phyloP scores from a whole-genome alignment of 2,888 invertebrate species.

The Trichacis sp. region DNA sequence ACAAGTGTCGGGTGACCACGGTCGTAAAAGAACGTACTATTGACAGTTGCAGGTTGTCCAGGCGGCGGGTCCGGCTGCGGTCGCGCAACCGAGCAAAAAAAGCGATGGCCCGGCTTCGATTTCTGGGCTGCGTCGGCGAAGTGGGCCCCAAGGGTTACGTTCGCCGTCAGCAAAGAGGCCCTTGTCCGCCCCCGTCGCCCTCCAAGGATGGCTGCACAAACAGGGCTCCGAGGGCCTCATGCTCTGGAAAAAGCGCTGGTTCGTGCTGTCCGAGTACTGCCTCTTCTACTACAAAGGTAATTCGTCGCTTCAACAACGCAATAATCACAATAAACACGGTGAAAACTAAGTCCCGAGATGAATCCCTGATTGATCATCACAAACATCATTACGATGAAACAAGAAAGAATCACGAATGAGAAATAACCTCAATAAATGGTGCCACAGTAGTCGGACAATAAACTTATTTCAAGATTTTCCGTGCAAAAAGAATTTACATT shows the following conservation, averaged over 20 bases:
- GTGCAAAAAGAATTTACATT: too few relatives aligned
- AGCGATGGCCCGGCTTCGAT: constrained; percentile 58
- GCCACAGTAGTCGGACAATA: too few relatives aligned
- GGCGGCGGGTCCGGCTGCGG: constrained; percentile 38
- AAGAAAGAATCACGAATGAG: too few relatives aligned
- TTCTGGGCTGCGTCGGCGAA: constrained; percentile 61
- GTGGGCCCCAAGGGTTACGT: constrained; percentile 75
- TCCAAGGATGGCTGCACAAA: constrained; percentile 91
- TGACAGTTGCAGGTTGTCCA: constrained; percentile 36
- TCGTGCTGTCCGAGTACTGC: constrained; percentile 92
- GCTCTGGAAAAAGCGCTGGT: constrained; percentile 96
- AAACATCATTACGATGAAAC: too few relatives aligned
- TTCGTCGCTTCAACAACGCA: too few relatives aligned
- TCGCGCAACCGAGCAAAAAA: constrained; percentile 63
- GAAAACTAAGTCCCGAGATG: too few relatives aligned
- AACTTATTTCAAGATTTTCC: too few relatives aligned
- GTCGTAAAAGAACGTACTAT: not conserved
- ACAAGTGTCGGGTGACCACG: not conserved
- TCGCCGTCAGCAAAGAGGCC: constrained; percentile 88
- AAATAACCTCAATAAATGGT: too few relatives aligned
- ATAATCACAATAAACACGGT: too few relatives aligned
- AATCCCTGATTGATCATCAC: too few relatives aligned
- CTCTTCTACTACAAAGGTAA: constrained; percentile 96
- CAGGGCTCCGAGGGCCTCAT: constrained; percentile 94
- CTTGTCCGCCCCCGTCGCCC: constrained; percentile 85